Percentiles rank a stretch among this genome's conserved stretches.
Conservation (phyloP, 1,140 invertebrate genomes). For the Drosophila mojavensis region DNA sequence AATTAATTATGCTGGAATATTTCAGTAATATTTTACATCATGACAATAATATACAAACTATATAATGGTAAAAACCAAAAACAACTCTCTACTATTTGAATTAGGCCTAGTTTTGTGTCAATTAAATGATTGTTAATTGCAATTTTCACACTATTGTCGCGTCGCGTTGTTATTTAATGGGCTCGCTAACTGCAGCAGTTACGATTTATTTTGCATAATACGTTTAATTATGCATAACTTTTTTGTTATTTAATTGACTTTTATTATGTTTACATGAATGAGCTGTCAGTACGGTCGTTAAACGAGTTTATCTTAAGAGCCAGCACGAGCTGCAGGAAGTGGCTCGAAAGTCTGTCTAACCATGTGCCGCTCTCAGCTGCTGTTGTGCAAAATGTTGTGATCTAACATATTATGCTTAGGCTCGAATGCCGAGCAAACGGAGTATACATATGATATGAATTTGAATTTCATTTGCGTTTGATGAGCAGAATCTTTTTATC, state of each 20-base stretch:
- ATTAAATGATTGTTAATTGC: neutral
- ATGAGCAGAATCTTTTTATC: too few species aligned
- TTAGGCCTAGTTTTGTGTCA: conserved; percentile 14
- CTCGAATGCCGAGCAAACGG: neutral
- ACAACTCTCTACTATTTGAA: neutral
- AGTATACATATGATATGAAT: neutral
- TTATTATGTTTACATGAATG: conserved; percentile 62
- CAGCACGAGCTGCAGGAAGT: conserved; percentile 27
- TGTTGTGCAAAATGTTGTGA: conserved; percentile 14
- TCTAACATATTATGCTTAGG: conserved; percentile 23
- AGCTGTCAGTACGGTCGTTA: conserved; percentile 24
- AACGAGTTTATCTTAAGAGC: conserved; percentile 37
- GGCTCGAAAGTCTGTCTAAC: conserved; percentile 1
- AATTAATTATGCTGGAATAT: too few species aligned
- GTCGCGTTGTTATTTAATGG: conserved; percentile 56
- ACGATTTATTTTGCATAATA: conserved; percentile 62
- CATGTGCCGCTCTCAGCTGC: conserved; percentile 1
- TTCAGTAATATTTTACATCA: too few species aligned
- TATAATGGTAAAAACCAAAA: neutral
- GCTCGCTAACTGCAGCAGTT: conserved; percentile 13
- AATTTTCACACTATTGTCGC: conserved; percentile 4
- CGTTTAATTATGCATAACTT: conserved; percentile 65
- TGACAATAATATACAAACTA: neutral
- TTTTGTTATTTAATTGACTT: conserved; percentile 48
- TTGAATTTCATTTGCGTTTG: too few species aligned